Evolutionary conservation across 2,888 invertebrate species (phyloP).

Genomic region (Cordilura impudica): DNA sequence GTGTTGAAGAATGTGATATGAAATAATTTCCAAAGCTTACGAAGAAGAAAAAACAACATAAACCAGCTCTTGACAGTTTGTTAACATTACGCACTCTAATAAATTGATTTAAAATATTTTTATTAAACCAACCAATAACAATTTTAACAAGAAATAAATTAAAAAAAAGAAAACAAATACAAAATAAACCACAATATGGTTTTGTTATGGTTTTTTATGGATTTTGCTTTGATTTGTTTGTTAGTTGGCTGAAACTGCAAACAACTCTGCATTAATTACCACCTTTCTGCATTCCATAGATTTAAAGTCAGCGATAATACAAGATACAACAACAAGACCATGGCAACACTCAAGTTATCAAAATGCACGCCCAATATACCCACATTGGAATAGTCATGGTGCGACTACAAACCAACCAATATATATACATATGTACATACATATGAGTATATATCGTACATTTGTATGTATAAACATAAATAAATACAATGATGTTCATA

Average conservation of each 20-base stretch:
- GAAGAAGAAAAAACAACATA: constrained; percentile 8
- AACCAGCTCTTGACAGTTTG: constrained; percentile 52
- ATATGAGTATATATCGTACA: too few species aligned
- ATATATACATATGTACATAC: too few species aligned
- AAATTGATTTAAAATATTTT: constrained; percentile 48
- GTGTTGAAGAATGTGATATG: constrained; percentile 48
- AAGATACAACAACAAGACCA: constrained; percentile 31
- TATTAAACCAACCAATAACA: not conserved
- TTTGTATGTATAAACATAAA: not conserved
- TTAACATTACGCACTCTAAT: constrained; percentile 52
- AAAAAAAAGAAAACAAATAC: not conserved
- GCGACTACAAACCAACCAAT: not conserved
- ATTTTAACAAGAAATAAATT: not conserved
- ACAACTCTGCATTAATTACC: constrained; percentile 60
- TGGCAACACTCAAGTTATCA: constrained; percentile 32
- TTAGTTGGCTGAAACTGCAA: constrained; percentile 48
- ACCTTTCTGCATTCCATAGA: constrained; percentile 63
- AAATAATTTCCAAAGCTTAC: constrained; percentile 15
- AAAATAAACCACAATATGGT: constrained; percentile 48
- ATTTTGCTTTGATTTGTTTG: constrained; percentile 12
- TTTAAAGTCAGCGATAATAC: constrained; percentile 51
- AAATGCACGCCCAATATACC: constrained; percentile 59
- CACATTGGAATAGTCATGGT: constrained; percentile 39
- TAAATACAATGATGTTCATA: not conserved
- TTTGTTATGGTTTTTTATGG: constrained; percentile 31